Evolutionary conservation across 2,797 vertebrate genomes (phyloP).

Genomic region (Diglossa cyanea): DNA sequence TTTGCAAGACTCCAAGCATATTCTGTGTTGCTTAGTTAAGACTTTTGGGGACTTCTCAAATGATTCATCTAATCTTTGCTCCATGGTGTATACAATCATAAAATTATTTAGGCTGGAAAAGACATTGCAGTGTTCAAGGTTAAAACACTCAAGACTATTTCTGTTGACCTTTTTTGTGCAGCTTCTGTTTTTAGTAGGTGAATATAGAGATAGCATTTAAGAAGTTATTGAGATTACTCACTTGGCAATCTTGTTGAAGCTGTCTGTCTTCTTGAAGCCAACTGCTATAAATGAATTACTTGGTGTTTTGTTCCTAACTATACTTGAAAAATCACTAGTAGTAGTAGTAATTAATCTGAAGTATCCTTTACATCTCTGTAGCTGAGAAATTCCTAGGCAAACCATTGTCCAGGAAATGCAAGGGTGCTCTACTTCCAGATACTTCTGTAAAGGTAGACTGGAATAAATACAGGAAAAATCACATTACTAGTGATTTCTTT

Average conservation of each 20-base stretch:
- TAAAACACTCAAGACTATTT: neutral
- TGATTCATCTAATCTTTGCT: neutral
- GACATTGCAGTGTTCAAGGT: neutral
- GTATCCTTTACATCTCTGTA: neutral
- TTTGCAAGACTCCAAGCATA: neutral
- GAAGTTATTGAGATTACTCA: slow-evolving; percentile 3
- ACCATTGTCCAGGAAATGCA: neutral
- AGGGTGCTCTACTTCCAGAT: neutral
- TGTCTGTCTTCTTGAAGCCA: neutral
- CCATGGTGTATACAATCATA: neutral
- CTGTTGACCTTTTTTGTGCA: neutral
- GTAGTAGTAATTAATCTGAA: neutral
- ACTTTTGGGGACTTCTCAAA: neutral
- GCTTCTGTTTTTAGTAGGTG: neutral
- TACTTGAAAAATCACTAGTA: neutral
- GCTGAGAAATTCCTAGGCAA: neutral
- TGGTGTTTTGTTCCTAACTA: neutral
- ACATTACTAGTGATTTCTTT: neutral
- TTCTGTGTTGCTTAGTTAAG: neutral
- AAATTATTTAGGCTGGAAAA: neutral
- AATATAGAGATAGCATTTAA: neutral
- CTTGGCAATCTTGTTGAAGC: neutral
- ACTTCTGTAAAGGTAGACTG: neutral
- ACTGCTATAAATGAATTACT: neutral
- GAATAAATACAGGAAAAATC: neutral